Percentiles rank a stretch among this genome's conserved stretches.
These are phyloP conservation scores for Pseudeuparius sepicola DNA, from an alignment of 2,888 invertebrate genomes.

Conservation along the genomic window DNA sequence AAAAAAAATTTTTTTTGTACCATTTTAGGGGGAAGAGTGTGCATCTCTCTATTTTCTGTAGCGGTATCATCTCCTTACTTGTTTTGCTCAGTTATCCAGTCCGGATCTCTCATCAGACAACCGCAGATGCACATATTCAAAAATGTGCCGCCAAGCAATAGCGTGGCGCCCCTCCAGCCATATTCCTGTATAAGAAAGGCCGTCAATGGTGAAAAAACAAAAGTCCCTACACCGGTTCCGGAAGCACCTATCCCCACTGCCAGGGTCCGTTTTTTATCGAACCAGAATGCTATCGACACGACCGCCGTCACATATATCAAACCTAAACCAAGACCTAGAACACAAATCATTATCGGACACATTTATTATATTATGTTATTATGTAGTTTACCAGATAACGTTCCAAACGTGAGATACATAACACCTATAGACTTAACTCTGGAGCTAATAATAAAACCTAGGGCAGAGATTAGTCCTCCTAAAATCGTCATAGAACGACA, in stretches of 20 bases:
- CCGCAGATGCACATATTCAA: slow-evolving; percentile 80
- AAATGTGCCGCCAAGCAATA: slow-evolving; percentile 74
- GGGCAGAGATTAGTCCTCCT: slow-evolving; percentile 60
- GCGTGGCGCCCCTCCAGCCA: slow-evolving; percentile 77
- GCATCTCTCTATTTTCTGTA: too few species aligned
- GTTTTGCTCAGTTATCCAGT: slow-evolving; percentile 67
- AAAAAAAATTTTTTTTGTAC: too few species aligned
- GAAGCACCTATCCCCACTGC: slow-evolving; percentile 83
- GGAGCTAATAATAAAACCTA: slow-evolving; percentile 69
- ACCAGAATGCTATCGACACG: slow-evolving; percentile 87
- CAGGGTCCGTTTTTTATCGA: slow-evolving; percentile 75
- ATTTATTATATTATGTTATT: too few species aligned
- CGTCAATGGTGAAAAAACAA: slow-evolving; percentile 78
- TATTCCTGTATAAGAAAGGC: slow-evolving; percentile 66
- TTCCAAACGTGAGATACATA: slow-evolving; percentile 77
- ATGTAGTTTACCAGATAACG: too few species aligned
- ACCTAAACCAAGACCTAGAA: slow-evolving; percentile 74
- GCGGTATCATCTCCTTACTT: slow-evolving; percentile 38
- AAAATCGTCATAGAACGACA: slow-evolving; percentile 38
- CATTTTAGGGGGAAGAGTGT: too few species aligned
- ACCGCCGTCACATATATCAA: slow-evolving; percentile 83
- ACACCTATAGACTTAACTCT: slow-evolving; percentile 61
- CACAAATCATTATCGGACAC: too few species aligned
- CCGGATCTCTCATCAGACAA: slow-evolving; percentile 77
- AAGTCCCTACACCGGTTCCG: slow-evolving; percentile 83